A percentile compares a stretch with the other conserved stretches of the same genome.
These are phyloP conservation scores for Leptatherina wallacei DNA, from an alignment of 2,797 vertebrate genomes.

Conservation along the genomic window DNA sequence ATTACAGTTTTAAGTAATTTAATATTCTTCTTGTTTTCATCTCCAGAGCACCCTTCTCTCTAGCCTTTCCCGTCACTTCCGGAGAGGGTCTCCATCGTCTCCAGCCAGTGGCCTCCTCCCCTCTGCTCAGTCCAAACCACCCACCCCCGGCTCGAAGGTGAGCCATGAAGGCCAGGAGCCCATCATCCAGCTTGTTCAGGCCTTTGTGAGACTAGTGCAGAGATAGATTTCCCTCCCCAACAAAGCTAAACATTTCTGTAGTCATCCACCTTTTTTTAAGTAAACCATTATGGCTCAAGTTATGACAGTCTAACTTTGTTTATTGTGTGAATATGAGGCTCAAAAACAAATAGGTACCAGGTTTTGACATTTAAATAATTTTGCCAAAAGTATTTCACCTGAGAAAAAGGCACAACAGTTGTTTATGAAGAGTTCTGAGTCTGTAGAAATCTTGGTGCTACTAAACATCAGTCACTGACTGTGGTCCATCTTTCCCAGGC, in stretches of 20 bases:
- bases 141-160: constrained; percentile 83
- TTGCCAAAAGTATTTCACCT: constrained; percentile 43
- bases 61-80: constrained; percentile 92
- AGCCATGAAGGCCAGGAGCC: constrained; percentile 93
- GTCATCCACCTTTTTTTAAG: not conserved
- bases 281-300: not conserved
- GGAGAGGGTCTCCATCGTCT: constrained; percentile 92
- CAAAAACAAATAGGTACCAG: constrained; percentile 8
- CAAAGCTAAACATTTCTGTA: not conserved
- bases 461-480: constrained; percentile 46
- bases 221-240: constrained; percentile 78
- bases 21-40: too few relatives aligned
- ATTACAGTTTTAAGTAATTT: too few relatives aligned
- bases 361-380: constrained; percentile 12
- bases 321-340: not conserved
- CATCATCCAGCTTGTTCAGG: constrained; percentile 95
- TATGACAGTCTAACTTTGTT: constrained; percentile 9
- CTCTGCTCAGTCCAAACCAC: constrained; percentile 88
- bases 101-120: constrained; percentile 89
- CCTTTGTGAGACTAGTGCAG: constrained; percentile 93
- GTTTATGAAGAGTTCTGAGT: constrained; percentile 1
- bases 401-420: not conserved
- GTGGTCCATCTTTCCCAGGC: constrained; percentile 53
- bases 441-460: constrained; percentile 43
- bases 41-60: constrained; percentile 94